phyloP scores from a whole-genome alignment of 2,888 invertebrate genomes.

The Kryphioiulus occultus region DNA sequence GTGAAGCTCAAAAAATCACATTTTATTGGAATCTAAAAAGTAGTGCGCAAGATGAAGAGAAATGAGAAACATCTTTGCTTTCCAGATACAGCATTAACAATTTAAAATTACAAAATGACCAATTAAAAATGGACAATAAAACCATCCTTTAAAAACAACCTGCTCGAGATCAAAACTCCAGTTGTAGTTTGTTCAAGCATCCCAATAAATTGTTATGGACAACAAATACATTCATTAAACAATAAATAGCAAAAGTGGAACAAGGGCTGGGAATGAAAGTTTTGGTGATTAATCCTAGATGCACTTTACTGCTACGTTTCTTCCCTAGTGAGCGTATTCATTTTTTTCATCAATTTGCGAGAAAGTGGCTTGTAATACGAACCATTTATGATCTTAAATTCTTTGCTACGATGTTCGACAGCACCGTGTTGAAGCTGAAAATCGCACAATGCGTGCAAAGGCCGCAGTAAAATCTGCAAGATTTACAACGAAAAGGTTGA shows the following conservation, averaged over 20 bases:
- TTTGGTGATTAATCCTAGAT: not conserved
- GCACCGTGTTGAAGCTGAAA: slow-evolving; percentile 91
- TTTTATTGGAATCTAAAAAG: no score
- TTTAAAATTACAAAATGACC: no score
- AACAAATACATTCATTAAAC: not conserved
- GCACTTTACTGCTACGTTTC: not conserved
- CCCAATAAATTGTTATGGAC: not conserved
- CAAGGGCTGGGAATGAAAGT: not conserved
- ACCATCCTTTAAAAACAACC: not conserved
- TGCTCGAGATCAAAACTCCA: not conserved
- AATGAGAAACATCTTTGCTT: no score
- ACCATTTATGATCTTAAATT: slow-evolving; percentile 73
- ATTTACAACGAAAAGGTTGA: not conserved
- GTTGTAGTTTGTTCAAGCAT: no score
- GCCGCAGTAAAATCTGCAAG: slow-evolving; percentile 71
- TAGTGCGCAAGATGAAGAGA: no score
- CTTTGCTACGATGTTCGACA: slow-evolving; percentile 91
- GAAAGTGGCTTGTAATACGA: slow-evolving; percentile 55
- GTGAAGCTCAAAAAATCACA: not conserved
- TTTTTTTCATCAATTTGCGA: slow-evolving; percentile 32
- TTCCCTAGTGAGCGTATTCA: not conserved
- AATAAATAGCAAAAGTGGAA: not conserved
- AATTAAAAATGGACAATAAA: not conserved
- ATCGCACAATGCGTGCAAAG: slow-evolving; percentile 82
- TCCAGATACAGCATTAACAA: no score